phyloP scores from a whole-genome alignment of 1,140 invertebrate species.

The Danaus melanippus region DNA sequence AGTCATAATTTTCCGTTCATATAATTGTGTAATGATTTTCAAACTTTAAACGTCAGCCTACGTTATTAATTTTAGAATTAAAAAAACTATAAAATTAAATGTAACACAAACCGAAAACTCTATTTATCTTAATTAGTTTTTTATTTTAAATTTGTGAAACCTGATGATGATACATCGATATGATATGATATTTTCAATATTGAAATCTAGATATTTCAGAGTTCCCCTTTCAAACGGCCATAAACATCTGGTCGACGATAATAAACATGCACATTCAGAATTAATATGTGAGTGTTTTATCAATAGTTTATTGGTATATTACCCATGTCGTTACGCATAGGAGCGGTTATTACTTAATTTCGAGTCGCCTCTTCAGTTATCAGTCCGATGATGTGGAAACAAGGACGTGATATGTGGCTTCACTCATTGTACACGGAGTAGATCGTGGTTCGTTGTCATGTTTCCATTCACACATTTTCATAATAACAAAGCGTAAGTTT shows the following conservation, averaged over 20 bases:
- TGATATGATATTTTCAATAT: too few relatives aligned
- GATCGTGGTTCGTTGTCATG: slow-evolving; percentile 35
- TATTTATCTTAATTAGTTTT: too few relatives aligned
- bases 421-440: slow-evolving; percentile 38
- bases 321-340: slow-evolving; percentile 47
- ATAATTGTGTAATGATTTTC: slow-evolving; percentile 21
- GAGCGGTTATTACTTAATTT: slow-evolving; percentile 65
- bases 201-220: too few relatives aligned
- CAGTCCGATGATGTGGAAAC: slow-evolving; percentile 58
- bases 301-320: slow-evolving; percentile 52
- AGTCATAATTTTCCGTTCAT: slow-evolving; percentile 23
- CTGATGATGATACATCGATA: too few relatives aligned
- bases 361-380: slow-evolving; percentile 53
- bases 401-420: slow-evolving; percentile 53
- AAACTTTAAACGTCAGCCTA: too few relatives aligned
- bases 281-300: slow-evolving; percentile 21
- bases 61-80: too few relatives aligned
- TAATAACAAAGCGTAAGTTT: slow-evolving; percentile 63
- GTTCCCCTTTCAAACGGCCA: not conserved
- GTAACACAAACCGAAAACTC: too few relatives aligned
- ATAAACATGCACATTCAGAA: not conserved
- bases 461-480: slow-evolving; percentile 47
- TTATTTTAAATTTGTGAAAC: too few relatives aligned
- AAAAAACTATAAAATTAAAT: too few relatives aligned
- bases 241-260: slow-evolving; percentile 3